Percentiles rank a stretch among this genome's conserved stretches.
These are phyloP conservation scores for Nothocercus julius DNA, from an alignment of 2,113 vertebrate species.

Conservation along the genomic window DNA sequence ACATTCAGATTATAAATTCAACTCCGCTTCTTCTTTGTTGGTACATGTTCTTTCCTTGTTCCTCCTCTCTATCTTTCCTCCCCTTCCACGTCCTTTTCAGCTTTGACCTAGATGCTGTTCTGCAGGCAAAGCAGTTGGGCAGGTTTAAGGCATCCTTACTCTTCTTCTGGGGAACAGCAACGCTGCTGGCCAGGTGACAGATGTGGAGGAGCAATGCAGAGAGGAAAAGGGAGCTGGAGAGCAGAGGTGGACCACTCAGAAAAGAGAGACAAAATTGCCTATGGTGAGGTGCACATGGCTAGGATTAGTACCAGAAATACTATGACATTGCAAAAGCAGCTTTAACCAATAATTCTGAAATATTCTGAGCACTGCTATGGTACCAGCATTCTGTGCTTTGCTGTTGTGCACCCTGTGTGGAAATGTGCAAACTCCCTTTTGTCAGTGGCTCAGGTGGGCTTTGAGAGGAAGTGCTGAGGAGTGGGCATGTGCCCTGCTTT, in stretches of 20 bases:
- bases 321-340: not conserved
- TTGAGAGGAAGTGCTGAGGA: not conserved
- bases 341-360: not conserved
- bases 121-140: not conserved
- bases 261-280: not conserved
- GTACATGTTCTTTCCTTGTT: accelerated
- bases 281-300: not conserved
- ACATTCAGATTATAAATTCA: not conserved
- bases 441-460: not conserved
- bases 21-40: accelerated
- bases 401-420: not conserved
- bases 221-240: accelerated
- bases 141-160: not conserved
- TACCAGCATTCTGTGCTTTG: not conserved
- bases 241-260: accelerated
- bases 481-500: not conserved
- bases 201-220: not conserved
- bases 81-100: not conserved
- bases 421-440: not conserved
- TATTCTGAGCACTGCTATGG: not conserved
- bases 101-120: not conserved
- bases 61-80: not conserved
- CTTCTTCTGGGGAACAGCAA: not conserved
- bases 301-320: not conserved
- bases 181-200: not conserved